These are phyloP conservation scores for Clarias gariepinus DNA, from an alignment of 2,113 vertebrate species.

Conservation along the genomic window DNA sequence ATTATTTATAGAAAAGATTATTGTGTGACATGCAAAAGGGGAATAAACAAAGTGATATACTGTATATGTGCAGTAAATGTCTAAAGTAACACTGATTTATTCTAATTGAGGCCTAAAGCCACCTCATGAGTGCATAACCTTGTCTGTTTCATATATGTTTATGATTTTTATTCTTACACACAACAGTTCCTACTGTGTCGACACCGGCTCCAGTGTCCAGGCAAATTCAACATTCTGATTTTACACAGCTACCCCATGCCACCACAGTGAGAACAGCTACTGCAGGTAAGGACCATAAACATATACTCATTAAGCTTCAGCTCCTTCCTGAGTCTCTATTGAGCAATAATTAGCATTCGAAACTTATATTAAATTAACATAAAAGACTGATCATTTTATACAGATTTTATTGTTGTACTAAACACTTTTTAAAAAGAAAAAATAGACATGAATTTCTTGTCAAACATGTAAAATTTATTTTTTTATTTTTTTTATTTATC, in stretches of 20 bases:
- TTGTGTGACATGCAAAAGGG: neutral
- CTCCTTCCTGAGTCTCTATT: neutral
- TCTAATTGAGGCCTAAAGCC: neutral
- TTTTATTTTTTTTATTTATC: neutral
- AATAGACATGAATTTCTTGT: neutral
- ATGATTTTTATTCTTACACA: neutral
- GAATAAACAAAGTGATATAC: neutral
- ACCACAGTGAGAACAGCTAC: neutral
- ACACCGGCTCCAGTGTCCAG: neutral
- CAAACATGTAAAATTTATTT: neutral
- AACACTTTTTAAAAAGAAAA: neutral
- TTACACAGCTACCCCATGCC: neutral
- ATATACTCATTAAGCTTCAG: too few relatives aligned
- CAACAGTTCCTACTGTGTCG: neutral
- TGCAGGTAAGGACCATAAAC: neutral
- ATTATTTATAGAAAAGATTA: too few relatives aligned
- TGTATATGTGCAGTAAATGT: neutral
- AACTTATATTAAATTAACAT: too few relatives aligned
- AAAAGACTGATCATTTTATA: neutral
- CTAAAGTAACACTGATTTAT: neutral
- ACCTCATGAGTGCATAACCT: neutral
- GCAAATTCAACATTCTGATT: neutral
- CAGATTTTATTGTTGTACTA: neutral
- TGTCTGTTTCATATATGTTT: too few relatives aligned
- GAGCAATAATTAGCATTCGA: neutral